Evolutionary conservation across 37 sponge, comb jelly and placozoan species (phyloP), one percentile per base, ranked within the genome.

Genomic region (Oscarella lobularis): DNA sequence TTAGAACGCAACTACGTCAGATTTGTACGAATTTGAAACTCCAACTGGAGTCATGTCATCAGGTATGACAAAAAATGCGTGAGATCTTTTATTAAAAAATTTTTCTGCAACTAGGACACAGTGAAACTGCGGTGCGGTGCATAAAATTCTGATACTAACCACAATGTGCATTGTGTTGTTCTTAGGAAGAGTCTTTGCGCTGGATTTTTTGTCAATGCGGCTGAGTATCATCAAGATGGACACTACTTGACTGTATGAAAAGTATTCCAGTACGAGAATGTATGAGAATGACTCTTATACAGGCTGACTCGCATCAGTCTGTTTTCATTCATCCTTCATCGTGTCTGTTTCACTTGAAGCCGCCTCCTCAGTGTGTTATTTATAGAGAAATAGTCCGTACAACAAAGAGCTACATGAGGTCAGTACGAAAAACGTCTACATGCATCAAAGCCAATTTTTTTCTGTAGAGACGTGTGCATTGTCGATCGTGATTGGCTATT

Each of bases 371-470:
- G 2, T 80, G 34, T 65, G 78, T 92, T 2, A 33, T 92, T 67
- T 92, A 88, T 73, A 84, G 85, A 66, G 89, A 85, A 37, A 82
- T 92, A 1, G 81, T 92, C 30, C 81, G 82, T 73, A 92, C 93
- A 2, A 37, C 89, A 41, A 92, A 92, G 60, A 79, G 90, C 41
- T 92, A 92, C 82, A 92, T 92, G 89, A 88, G 93, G 92, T 91
- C 6, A 34, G 4, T 14, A 20, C 71, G 4, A 68, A 35, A 34
- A 20, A 32, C 33, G 33, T 30, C 33, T 68, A 34, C 33, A 68
- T 29, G 31, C 33, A 29, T 68, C 33, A 35, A 68, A 34, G 33
- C 33, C 4, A 4, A 68, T 35, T 34, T 4, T 4, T 68, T 4
- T 5, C 31, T 68, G 71, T 14, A 68, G 71, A 20, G 33, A 68